Percentiles rank a stretch among this genome's conserved stretches.
Evolutionary conservation across 2,797 vertebrate species (phyloP).

Genomic region (Semaprochilodus insignis): DNA sequence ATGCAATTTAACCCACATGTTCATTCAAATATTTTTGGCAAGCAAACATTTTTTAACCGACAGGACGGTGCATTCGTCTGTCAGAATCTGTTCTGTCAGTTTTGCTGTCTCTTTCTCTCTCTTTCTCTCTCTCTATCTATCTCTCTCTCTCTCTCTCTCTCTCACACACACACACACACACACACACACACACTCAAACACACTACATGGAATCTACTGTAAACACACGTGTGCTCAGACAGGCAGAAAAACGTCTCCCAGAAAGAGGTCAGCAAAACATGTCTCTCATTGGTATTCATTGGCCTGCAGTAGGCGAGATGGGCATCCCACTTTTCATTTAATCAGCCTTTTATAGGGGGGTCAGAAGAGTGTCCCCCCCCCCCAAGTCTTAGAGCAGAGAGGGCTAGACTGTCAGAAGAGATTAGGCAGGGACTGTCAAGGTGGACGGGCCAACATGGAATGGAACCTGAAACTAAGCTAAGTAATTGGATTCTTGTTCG

Average conservation of each 20-base stretch:
- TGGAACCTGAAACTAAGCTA: constrained; percentile 88
- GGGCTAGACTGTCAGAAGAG: constrained; percentile 87
- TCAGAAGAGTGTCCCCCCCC: constrained; percentile 76
- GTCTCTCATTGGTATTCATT: constrained; percentile 92
- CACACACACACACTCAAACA: constrained; percentile 21
- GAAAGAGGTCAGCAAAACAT: constrained; percentile 68
- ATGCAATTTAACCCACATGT: not conserved
- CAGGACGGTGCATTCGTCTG: not conserved
- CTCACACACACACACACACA: not conserved
- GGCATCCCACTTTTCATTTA: constrained; percentile 91
- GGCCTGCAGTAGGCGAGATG: constrained; percentile 85
- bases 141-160: not conserved
- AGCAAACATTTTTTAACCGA: not conserved
- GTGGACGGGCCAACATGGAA: constrained; percentile 80
- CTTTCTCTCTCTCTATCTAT: not conserved
- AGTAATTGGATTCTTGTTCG: constrained; percentile 97
- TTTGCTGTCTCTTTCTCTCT: not conserved
- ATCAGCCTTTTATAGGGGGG: constrained; percentile 86
- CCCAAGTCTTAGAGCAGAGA: constrained; percentile 70
- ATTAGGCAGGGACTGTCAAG: constrained; percentile 88
- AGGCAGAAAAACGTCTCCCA: constrained; percentile 50
- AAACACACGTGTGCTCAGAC: constrained; percentile 43
- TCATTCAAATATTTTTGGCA: constrained; percentile 11
- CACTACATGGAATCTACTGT: constrained; percentile 49
- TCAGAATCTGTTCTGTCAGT: not conserved